Evolutionary conservation across 2,113 vertebrate species (phyloP), one percentile per base, ranked within the genome.

Genomic region (human): DNA sequence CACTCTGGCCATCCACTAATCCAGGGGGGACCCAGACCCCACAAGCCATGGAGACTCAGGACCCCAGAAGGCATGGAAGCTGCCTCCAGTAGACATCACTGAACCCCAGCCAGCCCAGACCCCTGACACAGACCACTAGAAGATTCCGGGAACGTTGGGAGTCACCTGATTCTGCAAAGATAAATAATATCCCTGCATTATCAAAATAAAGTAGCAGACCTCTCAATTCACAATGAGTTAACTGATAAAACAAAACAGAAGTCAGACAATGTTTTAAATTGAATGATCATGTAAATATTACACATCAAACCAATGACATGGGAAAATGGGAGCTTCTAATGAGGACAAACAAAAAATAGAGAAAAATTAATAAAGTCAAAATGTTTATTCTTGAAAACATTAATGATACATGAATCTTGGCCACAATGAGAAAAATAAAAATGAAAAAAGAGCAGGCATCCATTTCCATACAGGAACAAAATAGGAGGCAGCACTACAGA

Each of bases 251-350:
- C 10, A 68, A 35, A 68, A 68, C 12, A 32, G 12, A 32, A 4
- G 48, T 64, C 61, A 14, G 27, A 59, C 11, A 59, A n/a, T n/a
- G 52, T 14, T 73, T 79, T 30, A 20, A 22, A 59, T 17, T 79
- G 38, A 45, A 8, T 30, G 38, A 38, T n/a, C 8, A 27, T 10
- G 17, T 17, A 8, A 5, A 73, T 8, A 32, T 35, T 11, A 64
- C 16, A 30, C 17, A n/a, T 11, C 9, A 12, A 45, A 84, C 2
- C 2, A 1, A 8, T 8, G 79, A n/a, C 8, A 0, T n/a, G n/a
- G 38, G 45, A 76, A 75, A 64, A 12, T 8, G 32, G 66, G 32
- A 68, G 66, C 38, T 43, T 38, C 38, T 75, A 75, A 75, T 27
- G 11, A 14, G 22, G 72, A 43, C 38, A 43, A 43, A 43, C 23